These are phyloP conservation scores for Alcis repandata DNA, from an alignment of 2,888 invertebrate species.

Conservation along the genomic window DNA sequence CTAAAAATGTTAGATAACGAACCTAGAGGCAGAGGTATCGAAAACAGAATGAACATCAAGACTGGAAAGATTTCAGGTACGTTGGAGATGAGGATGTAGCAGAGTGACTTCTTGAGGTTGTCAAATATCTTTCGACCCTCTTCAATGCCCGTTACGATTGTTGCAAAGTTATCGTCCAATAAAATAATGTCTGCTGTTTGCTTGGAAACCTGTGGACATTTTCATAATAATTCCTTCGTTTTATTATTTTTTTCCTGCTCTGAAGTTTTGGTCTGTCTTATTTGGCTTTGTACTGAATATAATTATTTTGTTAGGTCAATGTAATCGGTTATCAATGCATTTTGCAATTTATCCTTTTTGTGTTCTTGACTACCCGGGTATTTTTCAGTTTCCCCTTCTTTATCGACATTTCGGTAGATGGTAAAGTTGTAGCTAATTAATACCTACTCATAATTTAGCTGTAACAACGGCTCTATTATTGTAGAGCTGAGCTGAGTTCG, in stretches of 20 bases:
- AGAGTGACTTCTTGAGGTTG: conserved; percentile 94
- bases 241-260: neutral
- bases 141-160: conserved; percentile 94
- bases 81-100: conserved; percentile 93
- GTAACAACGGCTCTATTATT: no score
- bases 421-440: no score
- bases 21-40: conserved; percentile 91
- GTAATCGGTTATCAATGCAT: neutral
- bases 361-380: no score
- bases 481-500: no score
- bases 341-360: no score
- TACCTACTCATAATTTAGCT: no score
- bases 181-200: conserved; percentile 96
- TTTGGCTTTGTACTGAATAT: neutral
- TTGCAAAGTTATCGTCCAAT: conserved; percentile 95
- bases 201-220: conserved; percentile 87
- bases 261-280: neutral
- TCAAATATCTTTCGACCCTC: conserved; percentile 94
- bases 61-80: conserved; percentile 94
- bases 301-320: neutral
- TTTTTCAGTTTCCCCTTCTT: no score
- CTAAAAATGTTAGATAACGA: conserved; percentile 12
- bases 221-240: no score
- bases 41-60: conserved; percentile 90
- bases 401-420: no score